Percentiles rank a stretch among this genome's conserved stretches.
Evolutionary conservation across 92 coral and sea anemone species (phyloP).

Genomic region (Galaxea fascicularis): DNA sequence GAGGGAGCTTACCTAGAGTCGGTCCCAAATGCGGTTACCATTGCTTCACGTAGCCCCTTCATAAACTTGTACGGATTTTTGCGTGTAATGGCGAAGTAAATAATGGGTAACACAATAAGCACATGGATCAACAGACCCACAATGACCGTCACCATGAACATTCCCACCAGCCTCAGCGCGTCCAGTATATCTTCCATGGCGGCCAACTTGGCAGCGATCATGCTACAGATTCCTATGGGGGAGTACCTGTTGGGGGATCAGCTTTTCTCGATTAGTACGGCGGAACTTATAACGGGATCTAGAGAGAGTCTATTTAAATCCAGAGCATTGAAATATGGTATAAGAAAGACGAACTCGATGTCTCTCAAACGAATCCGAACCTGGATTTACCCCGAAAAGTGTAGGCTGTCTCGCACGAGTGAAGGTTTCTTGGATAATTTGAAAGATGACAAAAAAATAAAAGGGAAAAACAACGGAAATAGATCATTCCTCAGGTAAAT

Average conservation of each 20-base stretch:
- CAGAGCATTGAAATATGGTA: no score
- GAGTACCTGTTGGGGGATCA: constrained; percentile 75
- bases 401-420: no score
- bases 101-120: constrained; percentile 66
- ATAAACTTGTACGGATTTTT: constrained; percentile 80
- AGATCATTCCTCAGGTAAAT: no score
- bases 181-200: constrained; percentile 71
- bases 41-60: constrained; percentile 79
- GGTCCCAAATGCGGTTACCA: constrained; percentile 90
- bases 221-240: constrained; percentile 86
- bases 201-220: constrained; percentile 84
- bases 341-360: no score
- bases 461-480: no score
- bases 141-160: constrained; percentile 85
- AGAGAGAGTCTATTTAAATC: no score
- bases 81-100: constrained; percentile 72
- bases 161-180: constrained; percentile 72
- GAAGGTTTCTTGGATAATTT: no score
- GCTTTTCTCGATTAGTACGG: background rate
- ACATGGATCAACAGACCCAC: constrained; percentile 72
- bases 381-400: no score
- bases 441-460: no score
- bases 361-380: no score
- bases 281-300: no score
- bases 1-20: constrained; percentile 72